Evolutionary conservation across 2,797 vertebrate species (phyloP).

Genomic region (Ciconia nigra): DNA sequence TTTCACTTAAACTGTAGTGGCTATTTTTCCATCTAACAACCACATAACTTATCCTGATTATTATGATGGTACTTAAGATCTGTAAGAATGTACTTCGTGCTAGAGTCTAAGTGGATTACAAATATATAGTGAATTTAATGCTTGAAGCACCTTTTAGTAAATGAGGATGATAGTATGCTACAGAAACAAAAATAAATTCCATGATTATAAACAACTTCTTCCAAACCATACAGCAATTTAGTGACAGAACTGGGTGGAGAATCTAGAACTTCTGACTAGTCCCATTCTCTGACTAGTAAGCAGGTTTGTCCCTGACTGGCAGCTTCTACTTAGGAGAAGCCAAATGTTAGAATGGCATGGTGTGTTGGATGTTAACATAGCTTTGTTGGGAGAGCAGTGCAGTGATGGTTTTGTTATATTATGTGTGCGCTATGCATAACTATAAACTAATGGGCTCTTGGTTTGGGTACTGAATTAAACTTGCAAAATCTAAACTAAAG

Average conservation of each 20-base stretch:
- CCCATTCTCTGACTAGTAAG: not conserved
- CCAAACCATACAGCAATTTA: constrained; percentile 6
- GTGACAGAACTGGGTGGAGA: constrained; percentile 11
- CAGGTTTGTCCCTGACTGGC: constrained; percentile 38
- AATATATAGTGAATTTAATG: constrained; percentile 31
- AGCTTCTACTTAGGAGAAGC: constrained; percentile 36
- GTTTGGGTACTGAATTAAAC: constrained; percentile 59
- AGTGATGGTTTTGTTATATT: not conserved
- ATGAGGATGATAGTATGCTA: not conserved
- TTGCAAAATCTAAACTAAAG: constrained; percentile 60
- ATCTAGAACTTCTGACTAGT: constrained; percentile 1
- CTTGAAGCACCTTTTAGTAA: constrained; percentile 29
- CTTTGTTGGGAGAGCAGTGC: constrained; percentile 43
- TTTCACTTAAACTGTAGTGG: constrained; percentile 54
- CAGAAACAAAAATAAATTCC: not conserved
- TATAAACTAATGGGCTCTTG: constrained; percentile 52
- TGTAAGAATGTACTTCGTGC: constrained; percentile 39
- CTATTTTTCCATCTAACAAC: constrained; percentile 45
- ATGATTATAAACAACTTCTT: not conserved
- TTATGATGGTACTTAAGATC: not conserved
- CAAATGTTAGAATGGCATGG: constrained; percentile 37
- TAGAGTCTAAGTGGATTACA: constrained; percentile 61
- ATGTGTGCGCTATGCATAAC: constrained; percentile 1
- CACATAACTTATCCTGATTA: constrained; percentile 32
- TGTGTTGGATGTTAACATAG: constrained; percentile 35